phyloP scores from a whole-genome alignment of 2,888 invertebrate genomes.

The Chymomyza procnemis region DNA sequence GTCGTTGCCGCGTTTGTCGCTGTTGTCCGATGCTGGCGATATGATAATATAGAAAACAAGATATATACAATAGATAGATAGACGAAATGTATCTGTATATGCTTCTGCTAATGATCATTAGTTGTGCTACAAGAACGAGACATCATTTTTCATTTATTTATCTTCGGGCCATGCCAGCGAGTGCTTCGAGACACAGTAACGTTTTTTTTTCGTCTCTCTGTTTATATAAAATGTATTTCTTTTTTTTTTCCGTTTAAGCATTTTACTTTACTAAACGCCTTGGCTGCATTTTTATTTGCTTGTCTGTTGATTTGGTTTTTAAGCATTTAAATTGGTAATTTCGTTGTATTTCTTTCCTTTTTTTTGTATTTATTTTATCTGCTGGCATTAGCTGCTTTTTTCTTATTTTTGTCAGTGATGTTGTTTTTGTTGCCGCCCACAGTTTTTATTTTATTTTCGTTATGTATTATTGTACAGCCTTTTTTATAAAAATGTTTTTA shows the following conservation, averaged over 20 bases:
- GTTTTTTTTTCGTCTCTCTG: slow-evolving; percentile 30
- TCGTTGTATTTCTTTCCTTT: slow-evolving; percentile 14
- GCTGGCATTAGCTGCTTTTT: slow-evolving; percentile 31
- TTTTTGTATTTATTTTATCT: slow-evolving; percentile 27
- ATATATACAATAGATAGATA: slow-evolving; percentile 9
- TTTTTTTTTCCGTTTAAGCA: slow-evolving; percentile 31
- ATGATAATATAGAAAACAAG: slow-evolving; percentile 40
- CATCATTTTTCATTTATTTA: slow-evolving; percentile 52
- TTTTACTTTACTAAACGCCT: slow-evolving; percentile 34
- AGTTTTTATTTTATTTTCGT: slow-evolving; percentile 28
- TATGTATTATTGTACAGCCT: too few species aligned
- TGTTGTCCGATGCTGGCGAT: slow-evolving; percentile 53
- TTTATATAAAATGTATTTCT: slow-evolving; percentile 48
- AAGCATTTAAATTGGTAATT: slow-evolving; percentile 70
- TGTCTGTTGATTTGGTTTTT: slow-evolving; percentile 41
- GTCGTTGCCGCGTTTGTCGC: neutral
- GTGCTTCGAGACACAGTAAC: neutral
- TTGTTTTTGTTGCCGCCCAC: slow-evolving; percentile 65
- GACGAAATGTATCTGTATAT: slow-evolving; percentile 5
- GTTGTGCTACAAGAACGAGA: slow-evolving; percentile 34
- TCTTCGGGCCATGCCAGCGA: neutral
- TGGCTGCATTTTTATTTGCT: slow-evolving; percentile 59
- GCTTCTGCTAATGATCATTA: slow-evolving; percentile 58
- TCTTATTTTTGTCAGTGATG: slow-evolving; percentile 22
- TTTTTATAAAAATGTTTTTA: slow-evolving; percentile 41